phyloP scores from a whole-genome alignment of 2,888 invertebrate genomes.

The Dicyrtomina minuta region DNA sequence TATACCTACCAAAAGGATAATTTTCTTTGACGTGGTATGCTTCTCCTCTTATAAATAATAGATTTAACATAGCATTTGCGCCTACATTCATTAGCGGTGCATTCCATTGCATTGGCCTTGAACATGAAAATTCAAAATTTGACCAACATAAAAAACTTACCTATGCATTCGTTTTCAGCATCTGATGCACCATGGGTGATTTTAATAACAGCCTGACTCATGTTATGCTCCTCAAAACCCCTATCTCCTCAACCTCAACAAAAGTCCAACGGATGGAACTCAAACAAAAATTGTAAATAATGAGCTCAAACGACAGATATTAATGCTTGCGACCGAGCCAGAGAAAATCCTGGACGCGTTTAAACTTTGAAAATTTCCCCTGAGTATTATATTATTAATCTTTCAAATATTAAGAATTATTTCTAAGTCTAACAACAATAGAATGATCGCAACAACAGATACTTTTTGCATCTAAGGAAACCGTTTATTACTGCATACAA shows the following conservation, averaged over 20 bases:
- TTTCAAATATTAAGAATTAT: not conserved
- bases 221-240: not conserved
- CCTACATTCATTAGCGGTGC: too few relatives aligned
- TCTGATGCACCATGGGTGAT: not conserved
- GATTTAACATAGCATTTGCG: too few relatives aligned
- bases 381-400: not conserved
- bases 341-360: slow-evolving; percentile 16
- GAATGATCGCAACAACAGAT: too few relatives aligned
- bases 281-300: slow-evolving; percentile 29
- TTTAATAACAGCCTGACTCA: slow-evolving; percentile 14
- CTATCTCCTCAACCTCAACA: slow-evolving; percentile 13
- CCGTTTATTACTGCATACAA: not conserved
- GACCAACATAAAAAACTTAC: too few relatives aligned
- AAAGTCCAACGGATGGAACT: slow-evolving; percentile 23
- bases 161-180: not conserved
- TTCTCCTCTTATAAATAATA: too few relatives aligned
- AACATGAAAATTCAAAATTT: too few relatives aligned
- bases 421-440: not conserved
- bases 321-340: slow-evolving; percentile 7
- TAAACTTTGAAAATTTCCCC: slow-evolving; percentile 3
- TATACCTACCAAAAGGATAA: too few relatives aligned
- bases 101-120: too few relatives aligned
- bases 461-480: slow-evolving; percentile 1
- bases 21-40: too few relatives aligned
- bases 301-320: slow-evolving; percentile 27